phyloP scores from a whole-genome alignment of 1,140 invertebrate genomes.

The Drosophila mayri region DNA sequence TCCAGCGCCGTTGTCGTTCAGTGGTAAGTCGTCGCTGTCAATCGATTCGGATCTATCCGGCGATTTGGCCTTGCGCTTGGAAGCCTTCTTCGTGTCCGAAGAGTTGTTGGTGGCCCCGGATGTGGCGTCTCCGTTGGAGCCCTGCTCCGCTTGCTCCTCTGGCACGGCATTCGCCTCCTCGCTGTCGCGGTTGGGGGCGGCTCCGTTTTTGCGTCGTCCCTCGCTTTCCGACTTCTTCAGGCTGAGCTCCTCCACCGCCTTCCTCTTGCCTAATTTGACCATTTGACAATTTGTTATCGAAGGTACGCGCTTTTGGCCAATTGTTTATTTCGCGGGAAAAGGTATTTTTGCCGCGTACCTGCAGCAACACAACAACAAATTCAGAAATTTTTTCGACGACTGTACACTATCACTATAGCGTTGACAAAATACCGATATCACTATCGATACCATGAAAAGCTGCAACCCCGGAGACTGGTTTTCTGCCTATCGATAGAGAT shows the following conservation, averaged over 20 bases:
- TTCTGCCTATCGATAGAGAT: not conserved
- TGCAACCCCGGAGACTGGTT: not conserved
- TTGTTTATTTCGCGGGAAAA: constrained; percentile 9
- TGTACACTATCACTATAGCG: constrained; percentile 18
- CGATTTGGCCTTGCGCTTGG: constrained; percentile 31
- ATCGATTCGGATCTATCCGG: constrained; percentile 15
- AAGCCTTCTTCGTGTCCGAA: constrained; percentile 3
- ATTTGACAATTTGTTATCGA: constrained; percentile 10
- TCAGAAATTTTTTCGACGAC: constrained; percentile 16
- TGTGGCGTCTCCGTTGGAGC: constrained; percentile 7
- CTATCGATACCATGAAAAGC: not conserved
- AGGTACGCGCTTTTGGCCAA: not conserved
- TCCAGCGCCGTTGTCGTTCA: constrained; percentile 44
- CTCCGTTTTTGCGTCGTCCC: constrained; percentile 31
- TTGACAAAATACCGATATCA: not conserved
- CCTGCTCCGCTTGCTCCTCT: not conserved
- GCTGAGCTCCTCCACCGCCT: constrained; percentile 36
- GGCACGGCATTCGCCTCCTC: constrained; percentile 29
- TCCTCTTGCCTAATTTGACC: constrained; percentile 63
- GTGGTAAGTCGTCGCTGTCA: constrained; percentile 62
- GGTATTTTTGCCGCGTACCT: constrained; percentile 19
- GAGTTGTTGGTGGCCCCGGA: constrained; percentile 1
- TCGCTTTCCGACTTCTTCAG: constrained; percentile 40
- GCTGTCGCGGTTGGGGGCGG: constrained; percentile 46
- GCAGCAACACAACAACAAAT: constrained; percentile 13